These are phyloP conservation scores for Antedon mediterranea DNA, from an alignment of 53 echinoderm and acorn worm genomes.

Conservation along the genomic window DNA sequence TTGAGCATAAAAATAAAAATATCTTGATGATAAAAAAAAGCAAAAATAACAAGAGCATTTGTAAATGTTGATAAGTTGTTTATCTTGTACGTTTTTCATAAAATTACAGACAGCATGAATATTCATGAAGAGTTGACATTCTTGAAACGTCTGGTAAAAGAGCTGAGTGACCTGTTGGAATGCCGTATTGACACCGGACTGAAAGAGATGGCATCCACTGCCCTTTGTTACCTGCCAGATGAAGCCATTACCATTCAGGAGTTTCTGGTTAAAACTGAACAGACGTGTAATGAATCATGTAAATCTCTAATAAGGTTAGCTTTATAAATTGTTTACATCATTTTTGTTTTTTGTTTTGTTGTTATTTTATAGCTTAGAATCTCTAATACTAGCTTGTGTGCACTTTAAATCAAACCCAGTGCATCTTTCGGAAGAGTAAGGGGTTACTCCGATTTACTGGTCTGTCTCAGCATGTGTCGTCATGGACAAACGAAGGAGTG, in stretches of 20 bases:
- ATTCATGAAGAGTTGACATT: slow-evolving; percentile 75
- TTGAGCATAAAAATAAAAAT: no score
- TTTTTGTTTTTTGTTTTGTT: no score
- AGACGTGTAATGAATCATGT: slow-evolving; percentile 66
- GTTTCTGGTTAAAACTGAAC: slow-evolving; percentile 66
- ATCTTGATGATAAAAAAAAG: no score
- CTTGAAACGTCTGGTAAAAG: slow-evolving; percentile 77
- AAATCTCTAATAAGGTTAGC: slow-evolving; percentile 62
- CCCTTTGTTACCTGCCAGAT: slow-evolving; percentile 74
- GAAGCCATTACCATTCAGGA: slow-evolving; percentile 68
- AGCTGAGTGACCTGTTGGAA: slow-evolving; percentile 80
- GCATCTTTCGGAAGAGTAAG: no score
- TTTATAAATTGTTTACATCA: not conserved
- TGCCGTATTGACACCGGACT: slow-evolving; percentile 92
- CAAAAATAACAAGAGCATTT: no score
- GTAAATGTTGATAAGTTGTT: no score
- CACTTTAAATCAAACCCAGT: no score
- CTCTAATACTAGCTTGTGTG: no score
- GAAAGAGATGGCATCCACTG: slow-evolving; percentile 77
- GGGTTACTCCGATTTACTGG: no score
- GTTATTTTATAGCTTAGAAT: no score
- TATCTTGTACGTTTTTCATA: not conserved
- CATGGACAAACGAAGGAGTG: no score
- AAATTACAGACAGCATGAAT: slow-evolving; percentile 39
- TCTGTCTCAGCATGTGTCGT: no score